phyloP scores from a whole-genome alignment of 1,140 invertebrate genomes.

The Paraescarpia echinospica region DNA sequence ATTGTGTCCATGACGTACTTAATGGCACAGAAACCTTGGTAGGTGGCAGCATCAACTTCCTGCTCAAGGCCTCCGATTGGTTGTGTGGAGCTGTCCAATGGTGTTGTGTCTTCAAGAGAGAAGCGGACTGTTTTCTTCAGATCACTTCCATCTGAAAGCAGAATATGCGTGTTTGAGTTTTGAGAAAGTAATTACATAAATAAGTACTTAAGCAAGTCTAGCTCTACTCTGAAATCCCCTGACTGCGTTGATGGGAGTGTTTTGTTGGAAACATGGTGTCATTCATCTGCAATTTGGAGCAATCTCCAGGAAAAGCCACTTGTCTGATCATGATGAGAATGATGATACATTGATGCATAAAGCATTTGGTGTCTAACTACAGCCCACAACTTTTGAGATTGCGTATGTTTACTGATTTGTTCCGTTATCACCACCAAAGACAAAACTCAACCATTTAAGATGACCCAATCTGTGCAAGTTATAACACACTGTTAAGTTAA shows the following conservation, averaged over 20 bases:
- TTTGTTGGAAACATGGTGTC: no score
- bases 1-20: conserved; percentile 51
- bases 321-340: no score
- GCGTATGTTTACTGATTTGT: no score
- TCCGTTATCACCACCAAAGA: no score
- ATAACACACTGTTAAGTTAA: not conserved
- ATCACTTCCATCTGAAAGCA: conserved; percentile 36
- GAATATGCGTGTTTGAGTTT: conserved; percentile 30
- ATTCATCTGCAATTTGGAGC: no score
- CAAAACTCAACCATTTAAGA: not conserved
- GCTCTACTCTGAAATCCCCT: no score
- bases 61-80: conserved; percentile 35
- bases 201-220: not conserved
- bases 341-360: no score
- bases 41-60: conserved; percentile 48
- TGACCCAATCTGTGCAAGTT: not conserved
- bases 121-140: conserved; percentile 26
- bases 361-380: no score
- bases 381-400: no score
- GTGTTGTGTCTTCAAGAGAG: conserved; percentile 11
- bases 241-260: no score
- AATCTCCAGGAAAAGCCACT: no score
- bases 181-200: not conserved
- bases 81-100: conserved; percentile 34
- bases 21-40: conserved; percentile 50